phyloP scores from a whole-genome alignment of 2,113 vertebrate species.

The Anolis carolinensis region DNA sequence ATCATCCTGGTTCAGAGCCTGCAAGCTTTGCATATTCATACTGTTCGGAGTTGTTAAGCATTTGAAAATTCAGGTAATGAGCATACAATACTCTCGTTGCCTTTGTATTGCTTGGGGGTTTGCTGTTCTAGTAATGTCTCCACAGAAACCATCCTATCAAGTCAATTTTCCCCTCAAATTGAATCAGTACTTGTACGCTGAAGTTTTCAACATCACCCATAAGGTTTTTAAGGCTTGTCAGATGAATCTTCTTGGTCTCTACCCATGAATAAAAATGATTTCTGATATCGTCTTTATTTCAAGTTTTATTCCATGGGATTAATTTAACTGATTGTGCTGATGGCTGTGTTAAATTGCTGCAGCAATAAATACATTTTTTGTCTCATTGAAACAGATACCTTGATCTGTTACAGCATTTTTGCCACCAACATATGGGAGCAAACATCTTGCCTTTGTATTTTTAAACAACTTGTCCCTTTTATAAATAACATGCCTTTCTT shows the following conservation, averaged over 20 bases:
- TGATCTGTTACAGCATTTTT: slow-evolving; percentile 48
- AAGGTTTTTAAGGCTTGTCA: slow-evolving; percentile 79
- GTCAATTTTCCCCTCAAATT: slow-evolving; percentile 54
- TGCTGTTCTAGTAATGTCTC: slow-evolving; percentile 63
- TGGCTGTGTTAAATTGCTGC: slow-evolving; percentile 60
- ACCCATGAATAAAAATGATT: slow-evolving; percentile 80
- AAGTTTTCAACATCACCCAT: slow-evolving; percentile 78
- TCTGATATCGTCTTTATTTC: slow-evolving; percentile 72
- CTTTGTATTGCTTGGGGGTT: slow-evolving; percentile 72
- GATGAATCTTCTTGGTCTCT: slow-evolving; percentile 73
- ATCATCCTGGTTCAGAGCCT: slow-evolving; percentile 45
- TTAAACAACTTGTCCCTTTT: neutral
- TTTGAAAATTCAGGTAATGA: slow-evolving; percentile 73
- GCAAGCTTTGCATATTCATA: slow-evolving; percentile 75
- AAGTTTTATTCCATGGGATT: slow-evolving; percentile 75
- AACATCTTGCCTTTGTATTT: neutral
- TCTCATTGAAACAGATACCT: slow-evolving; percentile 44
- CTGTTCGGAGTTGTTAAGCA: slow-evolving; percentile 60
- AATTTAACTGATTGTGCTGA: slow-evolving; percentile 74
- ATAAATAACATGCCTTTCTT: neutral
- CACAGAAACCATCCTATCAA: slow-evolving; percentile 65
- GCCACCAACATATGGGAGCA: neutral
- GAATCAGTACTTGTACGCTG: slow-evolving; percentile 72
- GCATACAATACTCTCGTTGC: slow-evolving; percentile 65
- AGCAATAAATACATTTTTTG: slow-evolving; percentile 62